These are phyloP conservation scores for Eleginops maclovinus DNA, from an alignment of 2,113 vertebrate genomes.

Conservation along the genomic window DNA sequence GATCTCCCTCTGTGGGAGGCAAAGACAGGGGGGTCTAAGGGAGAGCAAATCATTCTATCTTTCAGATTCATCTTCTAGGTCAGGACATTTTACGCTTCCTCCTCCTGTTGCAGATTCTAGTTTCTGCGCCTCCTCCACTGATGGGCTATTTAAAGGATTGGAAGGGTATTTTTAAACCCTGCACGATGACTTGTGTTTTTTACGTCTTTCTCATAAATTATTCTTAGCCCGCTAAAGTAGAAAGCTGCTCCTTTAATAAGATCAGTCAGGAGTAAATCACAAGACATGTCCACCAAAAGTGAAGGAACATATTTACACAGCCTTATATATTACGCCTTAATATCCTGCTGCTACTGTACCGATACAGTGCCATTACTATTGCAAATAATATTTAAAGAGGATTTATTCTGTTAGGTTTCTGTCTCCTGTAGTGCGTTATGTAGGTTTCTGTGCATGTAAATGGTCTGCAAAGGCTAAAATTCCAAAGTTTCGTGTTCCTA, in stretches of 20 bases:
- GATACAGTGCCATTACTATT: too few species aligned
- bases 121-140: slow-evolving; percentile 14
- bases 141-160: neutral
- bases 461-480: too few species aligned
- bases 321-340: too few species aligned
- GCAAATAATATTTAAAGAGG: too few species aligned
- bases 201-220: neutral
- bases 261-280: neutral
- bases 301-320: too few species aligned
- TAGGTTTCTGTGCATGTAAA: too few species aligned
- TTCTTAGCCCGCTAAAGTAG: neutral
- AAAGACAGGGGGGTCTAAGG: neutral
- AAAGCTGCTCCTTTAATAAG: neutral
- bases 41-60: slow-evolving; percentile 5
- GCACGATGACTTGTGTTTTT: neutral
- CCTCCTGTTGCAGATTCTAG: slow-evolving; percentile 3
- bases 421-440: too few species aligned
- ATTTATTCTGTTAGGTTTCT: too few species aligned
- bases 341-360: too few species aligned
- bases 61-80: slow-evolving; percentile 9
- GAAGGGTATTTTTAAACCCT: neutral
- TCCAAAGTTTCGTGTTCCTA: too few species aligned
- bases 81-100: slow-evolving; percentile 2
- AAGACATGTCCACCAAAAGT: neutral
- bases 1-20: neutral